phyloP scores from a whole-genome alignment of 1,140 invertebrate genomes.

The Drosophila jambulina region DNA sequence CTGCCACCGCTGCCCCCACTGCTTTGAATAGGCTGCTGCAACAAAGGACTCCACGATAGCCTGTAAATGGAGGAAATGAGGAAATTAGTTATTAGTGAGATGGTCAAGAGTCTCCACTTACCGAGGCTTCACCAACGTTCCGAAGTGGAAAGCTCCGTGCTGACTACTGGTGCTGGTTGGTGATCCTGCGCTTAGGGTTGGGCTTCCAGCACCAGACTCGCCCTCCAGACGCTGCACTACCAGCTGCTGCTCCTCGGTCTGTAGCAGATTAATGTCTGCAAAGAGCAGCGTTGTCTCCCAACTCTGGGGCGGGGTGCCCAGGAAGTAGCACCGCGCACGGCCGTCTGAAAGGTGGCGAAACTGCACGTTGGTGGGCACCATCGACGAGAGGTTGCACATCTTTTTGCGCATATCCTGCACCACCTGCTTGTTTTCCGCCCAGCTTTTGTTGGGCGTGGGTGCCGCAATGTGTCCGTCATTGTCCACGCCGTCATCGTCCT shows the following conservation, averaged over 20 bases:
- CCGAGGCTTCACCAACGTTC: conserved; percentile 55
- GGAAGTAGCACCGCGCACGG: conserved; percentile 94
- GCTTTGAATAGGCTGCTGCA: conserved; percentile 91
- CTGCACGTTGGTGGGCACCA: conserved; percentile 91
- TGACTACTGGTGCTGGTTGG: conserved; percentile 39
- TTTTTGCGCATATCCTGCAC: conserved; percentile 93
- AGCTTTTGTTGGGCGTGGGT: conserved; percentile 86
- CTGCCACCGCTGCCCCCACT: conserved; percentile 66
- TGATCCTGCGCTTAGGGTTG: conserved; percentile 42
- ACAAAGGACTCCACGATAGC: conserved; percentile 90
- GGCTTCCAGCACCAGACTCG: conserved; percentile 29
- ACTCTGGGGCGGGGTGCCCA: conserved; percentile 92
- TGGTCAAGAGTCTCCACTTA: not conserved
- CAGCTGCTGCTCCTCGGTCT: conserved; percentile 58
- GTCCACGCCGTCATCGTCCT: conserved; percentile 74
- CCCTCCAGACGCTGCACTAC: conserved; percentile 47
- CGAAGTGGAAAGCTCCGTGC: conserved; percentile 45
- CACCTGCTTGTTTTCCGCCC: conserved; percentile 92
- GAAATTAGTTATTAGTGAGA: not conserved
- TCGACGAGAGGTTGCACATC: conserved; percentile 90
- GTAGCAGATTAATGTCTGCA: conserved; percentile 89
- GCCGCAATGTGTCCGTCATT: conserved; percentile 75
- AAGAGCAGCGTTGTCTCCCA: conserved; percentile 96
- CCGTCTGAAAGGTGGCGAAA: conserved; percentile 92
- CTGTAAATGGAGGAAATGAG: conserved; percentile 52